Conservation (phyloP, 1,140 invertebrate species). For the Zaprionus africanus region DNA sequence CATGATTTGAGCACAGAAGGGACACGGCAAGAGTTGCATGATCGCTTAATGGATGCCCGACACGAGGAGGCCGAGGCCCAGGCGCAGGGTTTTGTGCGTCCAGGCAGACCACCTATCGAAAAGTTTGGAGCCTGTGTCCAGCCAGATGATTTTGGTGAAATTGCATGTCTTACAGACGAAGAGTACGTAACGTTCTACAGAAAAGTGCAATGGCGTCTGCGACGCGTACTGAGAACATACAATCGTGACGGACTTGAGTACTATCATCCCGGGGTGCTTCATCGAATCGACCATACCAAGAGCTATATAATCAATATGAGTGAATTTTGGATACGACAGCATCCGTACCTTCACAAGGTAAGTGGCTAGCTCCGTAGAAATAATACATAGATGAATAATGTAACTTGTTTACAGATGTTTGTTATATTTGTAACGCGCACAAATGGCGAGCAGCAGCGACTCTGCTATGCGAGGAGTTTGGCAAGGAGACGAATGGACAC, state of each 20-base stretch:
- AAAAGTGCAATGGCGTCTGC: conserved; percentile 30
- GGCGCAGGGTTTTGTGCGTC: conserved; percentile 31
- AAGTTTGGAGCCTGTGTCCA: conserved; percentile 40
- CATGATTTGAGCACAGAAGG: conserved; percentile 28
- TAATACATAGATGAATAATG: not conserved
- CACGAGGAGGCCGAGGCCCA: conserved; percentile 41
- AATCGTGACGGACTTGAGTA: conserved; percentile 13
- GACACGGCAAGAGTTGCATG: conserved; percentile 14
- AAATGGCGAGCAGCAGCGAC: conserved; percentile 36
- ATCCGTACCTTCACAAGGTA: conserved; percentile 40
- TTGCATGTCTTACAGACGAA: conserved; percentile 21
- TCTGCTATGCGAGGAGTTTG: conserved; percentile 35
- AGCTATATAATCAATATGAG: conserved; percentile 30
- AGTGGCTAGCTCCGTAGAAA: no score
- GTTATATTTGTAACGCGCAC: conserved; percentile 27
- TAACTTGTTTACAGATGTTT: conserved; percentile 16
- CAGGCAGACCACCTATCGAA: conserved; percentile 26
- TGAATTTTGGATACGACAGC: conserved; percentile 38
- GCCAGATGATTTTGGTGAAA: conserved; percentile 33
- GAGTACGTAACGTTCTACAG: conserved; percentile 21
- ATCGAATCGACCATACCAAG: conserved; percentile 37
- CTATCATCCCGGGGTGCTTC: conserved; percentile 36
- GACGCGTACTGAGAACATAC: conserved; percentile 20
- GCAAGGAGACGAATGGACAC: not conserved
- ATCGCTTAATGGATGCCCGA: conserved; percentile 26